These are phyloP conservation scores for Ridgeia piscesae DNA, from an alignment of 1,140 invertebrate species.

Conservation along the genomic window DNA sequence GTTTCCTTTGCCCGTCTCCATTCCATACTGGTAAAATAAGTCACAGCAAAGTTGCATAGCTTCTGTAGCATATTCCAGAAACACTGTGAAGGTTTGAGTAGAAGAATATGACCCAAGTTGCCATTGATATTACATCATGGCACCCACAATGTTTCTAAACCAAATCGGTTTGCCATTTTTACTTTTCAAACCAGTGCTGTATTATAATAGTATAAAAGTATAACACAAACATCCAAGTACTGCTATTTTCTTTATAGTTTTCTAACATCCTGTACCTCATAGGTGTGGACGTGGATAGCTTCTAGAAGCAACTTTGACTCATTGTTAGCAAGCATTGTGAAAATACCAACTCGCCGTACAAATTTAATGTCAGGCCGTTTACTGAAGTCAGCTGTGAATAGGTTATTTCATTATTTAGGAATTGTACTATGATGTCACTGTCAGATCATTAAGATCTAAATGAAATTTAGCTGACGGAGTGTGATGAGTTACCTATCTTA, in stretches of 20 bases:
- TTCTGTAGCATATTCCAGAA: not conserved
- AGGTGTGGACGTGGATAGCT: too few species aligned
- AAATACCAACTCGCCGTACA: not conserved
- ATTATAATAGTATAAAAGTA: too few species aligned
- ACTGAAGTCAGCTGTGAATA: too few species aligned
- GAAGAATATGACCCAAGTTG: not conserved
- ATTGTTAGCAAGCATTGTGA: not conserved
- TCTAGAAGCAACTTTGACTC: not conserved
- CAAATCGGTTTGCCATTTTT: not conserved
- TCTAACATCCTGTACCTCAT: too few species aligned
- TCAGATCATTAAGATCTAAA: too few species aligned
- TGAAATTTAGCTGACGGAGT: too few species aligned
- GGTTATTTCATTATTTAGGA: too few species aligned
- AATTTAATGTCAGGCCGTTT: constrained; percentile 43
- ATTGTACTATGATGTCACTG: too few species aligned
- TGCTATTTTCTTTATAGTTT: too few species aligned
- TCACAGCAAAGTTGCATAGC: not conserved
- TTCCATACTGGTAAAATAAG: not conserved
- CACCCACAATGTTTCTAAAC: not conserved
- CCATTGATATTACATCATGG: not conserved
- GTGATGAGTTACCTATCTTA: too few species aligned
- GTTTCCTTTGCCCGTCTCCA: not conserved
- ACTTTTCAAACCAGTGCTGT: too few species aligned
- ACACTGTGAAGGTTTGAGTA: not conserved
- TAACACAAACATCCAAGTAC: too few species aligned